Evolutionary conservation across 2,888 invertebrate species (phyloP).

Genomic region (Brenthis hecate): DNA sequence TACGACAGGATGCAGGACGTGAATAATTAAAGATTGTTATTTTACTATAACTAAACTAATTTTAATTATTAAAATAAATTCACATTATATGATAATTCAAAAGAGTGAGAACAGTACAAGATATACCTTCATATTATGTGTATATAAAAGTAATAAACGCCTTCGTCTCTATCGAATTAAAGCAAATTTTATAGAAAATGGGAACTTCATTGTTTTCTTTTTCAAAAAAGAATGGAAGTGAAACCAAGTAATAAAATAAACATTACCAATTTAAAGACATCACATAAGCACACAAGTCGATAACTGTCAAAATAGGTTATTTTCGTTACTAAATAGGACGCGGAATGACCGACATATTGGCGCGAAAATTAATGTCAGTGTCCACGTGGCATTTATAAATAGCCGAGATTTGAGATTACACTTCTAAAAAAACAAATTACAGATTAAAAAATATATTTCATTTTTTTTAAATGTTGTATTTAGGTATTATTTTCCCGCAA

Average conservation of each 20-base stretch:
- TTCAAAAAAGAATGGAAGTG: constrained; percentile 34
- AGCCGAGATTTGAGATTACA: not conserved
- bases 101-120: too few relatives aligned
- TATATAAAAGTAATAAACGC: not conserved
- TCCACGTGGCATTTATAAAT: constrained; percentile 13
- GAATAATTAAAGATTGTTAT: not conserved
- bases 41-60: not conserved
- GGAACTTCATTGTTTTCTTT: too few relatives aligned
- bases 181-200: constrained; percentile 7
- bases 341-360: constrained; percentile 61
- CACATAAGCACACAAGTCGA: constrained; percentile 40
- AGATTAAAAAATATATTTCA: not conserved
- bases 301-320: constrained; percentile 46
- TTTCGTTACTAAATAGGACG: constrained; percentile 50
- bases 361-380: constrained; percentile 66
- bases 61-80: not conserved
- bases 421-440: not conserved
- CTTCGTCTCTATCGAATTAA: not conserved
- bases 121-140: not conserved
- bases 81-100: not conserved
- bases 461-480: not conserved
- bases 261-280: constrained; percentile 61
- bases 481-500: constrained; percentile 32
- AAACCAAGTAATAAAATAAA: constrained; percentile 35
- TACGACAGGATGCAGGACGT: constrained; percentile 22